These are phyloP conservation scores for Cromileptes altivelis DNA, from an alignment of 2,113 vertebrate species.

Conservation along the genomic window DNA sequence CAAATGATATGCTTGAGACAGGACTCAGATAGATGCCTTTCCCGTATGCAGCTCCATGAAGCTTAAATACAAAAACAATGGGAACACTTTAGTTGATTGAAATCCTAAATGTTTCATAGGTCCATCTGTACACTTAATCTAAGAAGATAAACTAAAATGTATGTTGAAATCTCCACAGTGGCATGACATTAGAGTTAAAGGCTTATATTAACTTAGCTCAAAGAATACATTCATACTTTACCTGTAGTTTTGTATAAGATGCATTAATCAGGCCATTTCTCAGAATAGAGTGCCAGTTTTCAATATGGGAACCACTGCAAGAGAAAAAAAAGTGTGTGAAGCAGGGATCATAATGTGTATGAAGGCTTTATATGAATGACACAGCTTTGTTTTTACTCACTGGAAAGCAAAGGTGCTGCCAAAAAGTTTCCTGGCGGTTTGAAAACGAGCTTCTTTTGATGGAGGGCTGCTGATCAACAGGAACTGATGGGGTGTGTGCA, in stretches of 20 bases:
- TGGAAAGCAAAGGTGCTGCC: constrained; percentile 99
- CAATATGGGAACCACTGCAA: constrained; percentile 95
- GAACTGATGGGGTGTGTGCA: constrained; percentile 99
- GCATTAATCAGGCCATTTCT: constrained; percentile 95
- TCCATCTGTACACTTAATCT: neutral
- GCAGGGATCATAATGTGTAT: neutral
- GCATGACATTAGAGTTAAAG: neutral
- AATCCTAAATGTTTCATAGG: neutral
- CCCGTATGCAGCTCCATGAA: constrained; percentile 98
- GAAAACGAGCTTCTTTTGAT: constrained; percentile 95
- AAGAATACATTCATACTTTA: constrained; percentile 66
- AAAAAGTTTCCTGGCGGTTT: constrained; percentile 93
- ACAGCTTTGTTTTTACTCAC: constrained; percentile 83
- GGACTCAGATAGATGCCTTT: constrained; percentile 99
- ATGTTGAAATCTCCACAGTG: neutral
- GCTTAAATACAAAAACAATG: constrained; percentile 86
- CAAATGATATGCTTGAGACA: constrained; percentile 98
- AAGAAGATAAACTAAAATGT: neutral
- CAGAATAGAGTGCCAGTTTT: constrained; percentile 98
- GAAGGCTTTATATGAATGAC: neutral
- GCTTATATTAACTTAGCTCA: neutral
- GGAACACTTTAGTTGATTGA: neutral
- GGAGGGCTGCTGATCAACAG: constrained; percentile 97
- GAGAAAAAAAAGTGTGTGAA: neutral
- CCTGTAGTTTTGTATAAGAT: constrained; percentile 96